phyloP scores from a whole-genome alignment of 2,113 vertebrate species.

The Furnarius figulus region DNA sequence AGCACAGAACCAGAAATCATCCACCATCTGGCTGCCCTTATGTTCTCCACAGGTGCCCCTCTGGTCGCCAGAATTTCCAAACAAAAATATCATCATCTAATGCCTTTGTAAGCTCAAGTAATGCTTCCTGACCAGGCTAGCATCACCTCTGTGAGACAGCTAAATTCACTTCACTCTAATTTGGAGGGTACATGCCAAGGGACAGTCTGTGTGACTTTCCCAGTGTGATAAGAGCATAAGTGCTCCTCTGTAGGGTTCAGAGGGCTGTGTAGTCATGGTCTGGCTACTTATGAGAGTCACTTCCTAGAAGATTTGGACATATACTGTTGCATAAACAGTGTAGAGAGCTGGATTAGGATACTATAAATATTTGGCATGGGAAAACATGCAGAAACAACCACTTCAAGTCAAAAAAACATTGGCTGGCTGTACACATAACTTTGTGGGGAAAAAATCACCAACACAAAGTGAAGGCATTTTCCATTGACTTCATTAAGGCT shows the following conservation, averaged over 20 bases:
- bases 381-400: not conserved
- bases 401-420: not conserved
- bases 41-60: not conserved
- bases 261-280: not conserved
- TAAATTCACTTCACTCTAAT: not conserved
- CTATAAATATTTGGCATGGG: not conserved
- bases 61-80: not conserved
- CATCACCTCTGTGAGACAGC: not conserved
- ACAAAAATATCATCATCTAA: not conserved
- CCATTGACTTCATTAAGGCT: not conserved
- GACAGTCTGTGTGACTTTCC: not conserved
- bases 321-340: not conserved
- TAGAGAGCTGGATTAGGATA: not conserved
- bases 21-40: not conserved
- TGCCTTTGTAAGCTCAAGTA: not conserved
- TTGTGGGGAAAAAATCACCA: not conserved
- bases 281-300: not conserved
- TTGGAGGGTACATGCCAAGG: not conserved
- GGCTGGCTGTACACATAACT: not conserved
- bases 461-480: not conserved
- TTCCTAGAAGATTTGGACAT: not conserved
- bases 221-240: not conserved
- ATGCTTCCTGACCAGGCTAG: not conserved
- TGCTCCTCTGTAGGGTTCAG: fast-evolving
- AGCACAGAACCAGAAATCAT: not conserved